phyloP scores from a whole-genome alignment of 2,113 vertebrate genomes.

The Rhizomys pruinosus region DNA sequence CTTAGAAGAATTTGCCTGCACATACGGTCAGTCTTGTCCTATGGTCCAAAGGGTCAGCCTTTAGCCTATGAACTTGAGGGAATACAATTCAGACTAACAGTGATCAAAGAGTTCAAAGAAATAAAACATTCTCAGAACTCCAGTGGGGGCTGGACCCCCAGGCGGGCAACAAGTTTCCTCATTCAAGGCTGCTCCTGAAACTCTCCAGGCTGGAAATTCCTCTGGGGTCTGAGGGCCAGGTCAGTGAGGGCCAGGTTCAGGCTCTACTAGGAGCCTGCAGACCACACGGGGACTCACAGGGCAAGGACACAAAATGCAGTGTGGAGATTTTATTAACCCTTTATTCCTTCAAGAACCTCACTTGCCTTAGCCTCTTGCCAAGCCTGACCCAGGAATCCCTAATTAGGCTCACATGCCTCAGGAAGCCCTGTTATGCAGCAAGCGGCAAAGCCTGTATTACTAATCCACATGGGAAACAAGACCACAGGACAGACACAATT shows the following conservation, averaged over 20 bases:
- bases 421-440: slow-evolving; percentile 48
- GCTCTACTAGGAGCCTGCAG: background rate
- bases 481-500: slow-evolving; percentile 31
- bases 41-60: background rate
- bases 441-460: slow-evolving; percentile 33
- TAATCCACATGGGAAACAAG: slow-evolving; percentile 64
- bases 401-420: slow-evolving; percentile 70
- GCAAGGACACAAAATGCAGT: background rate
- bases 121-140: background rate
- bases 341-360: background rate
- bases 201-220: accelerated
- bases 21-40: background rate
- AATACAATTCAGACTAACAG: background rate
- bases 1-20: background rate
- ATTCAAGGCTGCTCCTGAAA: background rate
- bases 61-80: too few species aligned
- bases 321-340: background rate
- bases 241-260: background rate
- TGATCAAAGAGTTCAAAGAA: background rate
- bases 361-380: slow-evolving; percentile 32
- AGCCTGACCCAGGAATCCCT: slow-evolving; percentile 51
- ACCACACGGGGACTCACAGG: background rate
- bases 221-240: accelerated
- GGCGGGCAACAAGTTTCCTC: background rate
- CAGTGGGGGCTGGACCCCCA: background rate